Percentiles rank a stretch among this genome's conserved stretches.
phyloP scores from a whole-genome alignment of 1,140 invertebrate genomes.

The Penaeus chinensis region DNA sequence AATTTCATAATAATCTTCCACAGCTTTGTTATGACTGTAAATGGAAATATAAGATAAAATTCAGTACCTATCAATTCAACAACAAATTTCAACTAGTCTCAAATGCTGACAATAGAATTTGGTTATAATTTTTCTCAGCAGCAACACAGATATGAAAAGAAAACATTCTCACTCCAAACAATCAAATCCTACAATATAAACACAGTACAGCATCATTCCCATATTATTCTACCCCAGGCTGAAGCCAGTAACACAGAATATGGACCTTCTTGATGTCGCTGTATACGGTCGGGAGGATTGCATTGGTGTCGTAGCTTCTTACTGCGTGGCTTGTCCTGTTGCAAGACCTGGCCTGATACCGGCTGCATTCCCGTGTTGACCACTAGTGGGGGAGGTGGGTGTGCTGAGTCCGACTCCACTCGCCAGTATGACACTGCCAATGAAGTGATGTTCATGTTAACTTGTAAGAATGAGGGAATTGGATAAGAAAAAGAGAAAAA shows the following conservation, averaged over 20 bases:
- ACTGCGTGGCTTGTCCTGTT: constrained; percentile 52
- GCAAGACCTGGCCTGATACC: not conserved
- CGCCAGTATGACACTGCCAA: constrained; percentile 61
- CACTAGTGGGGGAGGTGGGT: constrained; percentile 34
- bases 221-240: too few species aligned
- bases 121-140: too few species aligned
- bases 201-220: too few species aligned
- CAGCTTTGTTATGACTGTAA: too few species aligned
- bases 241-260: not conserved
- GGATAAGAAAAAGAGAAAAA: not conserved
- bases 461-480: not conserved
- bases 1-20: too few species aligned
- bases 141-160: too few species aligned
- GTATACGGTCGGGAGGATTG: constrained; percentile 60
- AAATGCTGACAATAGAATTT: too few species aligned
- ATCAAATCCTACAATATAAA: too few species aligned
- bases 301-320: constrained; percentile 60
- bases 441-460: not conserved
- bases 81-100: too few species aligned
- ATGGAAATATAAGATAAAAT: too few species aligned
- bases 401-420: constrained; percentile 42
- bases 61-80: too few species aligned
- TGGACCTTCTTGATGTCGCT: constrained; percentile 57
- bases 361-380: constrained; percentile 21
- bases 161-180: too few species aligned